Base-by-base conservation (phyloP, 2,113 vertebrate species). In the Halcyon senegalensis region DNA sequence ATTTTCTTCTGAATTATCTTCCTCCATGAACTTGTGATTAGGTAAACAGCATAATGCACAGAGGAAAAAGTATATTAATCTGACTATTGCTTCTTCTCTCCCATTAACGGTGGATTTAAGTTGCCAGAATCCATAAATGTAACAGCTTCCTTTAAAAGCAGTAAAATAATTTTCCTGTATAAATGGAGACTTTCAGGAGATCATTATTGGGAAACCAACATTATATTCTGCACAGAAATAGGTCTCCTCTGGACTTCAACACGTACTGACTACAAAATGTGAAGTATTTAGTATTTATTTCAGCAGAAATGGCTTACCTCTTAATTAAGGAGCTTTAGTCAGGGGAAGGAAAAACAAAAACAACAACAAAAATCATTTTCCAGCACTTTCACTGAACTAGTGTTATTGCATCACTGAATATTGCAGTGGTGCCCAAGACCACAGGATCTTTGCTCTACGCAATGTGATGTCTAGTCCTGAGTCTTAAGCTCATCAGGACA, bases 131-230 rank as follows among this genome's bases (percentile, higher is more conserved):
- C 94, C 96, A 96, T 96, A 97, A 97, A 96, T 90, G 87, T 92
- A 95, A 94, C 95, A 94, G 90, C 87, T 96, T 95, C 84, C 94
- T 95, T 96, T 96, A 96, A 97, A 97, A 96, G 94, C 94, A 90
- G 84, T 93, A 94, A 96, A 97, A 97, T 95, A 94, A 96, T 96
- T 95, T 96, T 93, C 84, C 82, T 95, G 81, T 87, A 95, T 91
- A 97, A 97, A 93, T 80, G 81, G 70, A 96, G 95, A 96, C 93
- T 94, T 96, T 96, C 82, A 96, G 83, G 55, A 96, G 74, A 93
- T 95, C 91, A 93, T 97, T 96, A 96, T 74, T 96, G 90, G 85
- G 93, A 96, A 97, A 94, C 84, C 66, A 79, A 95, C 90, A 93
- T 94, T 94, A 93, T 86, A 93, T 93, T 96, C 91, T 78, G 91